A percentile compares a stretch with the other conserved stretches of the same genome.
These are phyloP conservation scores for Botia almorhae DNA, from an alignment of 2,797 vertebrate species.

Conservation along the genomic window DNA sequence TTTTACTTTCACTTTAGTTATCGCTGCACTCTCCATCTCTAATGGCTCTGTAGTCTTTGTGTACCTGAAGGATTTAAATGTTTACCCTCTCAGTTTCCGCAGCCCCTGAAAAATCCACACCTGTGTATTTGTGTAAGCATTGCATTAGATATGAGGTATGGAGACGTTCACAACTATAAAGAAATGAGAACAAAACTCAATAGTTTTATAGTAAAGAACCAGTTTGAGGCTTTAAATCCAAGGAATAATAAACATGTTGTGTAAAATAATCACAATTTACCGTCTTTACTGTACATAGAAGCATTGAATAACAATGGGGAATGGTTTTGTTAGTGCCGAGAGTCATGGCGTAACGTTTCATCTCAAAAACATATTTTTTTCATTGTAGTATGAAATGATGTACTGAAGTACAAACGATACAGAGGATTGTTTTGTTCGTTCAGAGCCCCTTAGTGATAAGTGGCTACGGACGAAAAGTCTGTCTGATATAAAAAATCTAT, in stretches of 20 bases:
- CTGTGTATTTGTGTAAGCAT: not conserved
- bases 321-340: not conserved
- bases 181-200: not conserved
- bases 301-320: not conserved
- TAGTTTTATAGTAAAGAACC: not conserved
- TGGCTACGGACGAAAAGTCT: not conserved
- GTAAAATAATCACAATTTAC: not conserved
- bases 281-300: not conserved
- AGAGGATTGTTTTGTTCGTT: not conserved
- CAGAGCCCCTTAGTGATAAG: not conserved
- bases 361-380: not conserved
- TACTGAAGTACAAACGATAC: not conserved
- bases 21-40: not conserved
- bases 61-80: constrained; percentile 7
- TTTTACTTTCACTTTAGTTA: not conserved
- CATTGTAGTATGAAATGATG: constrained; percentile 1
- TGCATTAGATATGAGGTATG: not conserved
- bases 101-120: constrained; percentile 16
- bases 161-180: not conserved
- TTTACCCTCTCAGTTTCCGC: constrained; percentile 25
- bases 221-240: not conserved
- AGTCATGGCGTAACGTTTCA: not conserved
- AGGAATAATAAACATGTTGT: not conserved
- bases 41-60: constrained; percentile 20
- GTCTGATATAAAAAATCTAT: not conserved